Conservation (phyloP, 1,140 invertebrate genomes). For the Heterodera schachtii region DNA sequence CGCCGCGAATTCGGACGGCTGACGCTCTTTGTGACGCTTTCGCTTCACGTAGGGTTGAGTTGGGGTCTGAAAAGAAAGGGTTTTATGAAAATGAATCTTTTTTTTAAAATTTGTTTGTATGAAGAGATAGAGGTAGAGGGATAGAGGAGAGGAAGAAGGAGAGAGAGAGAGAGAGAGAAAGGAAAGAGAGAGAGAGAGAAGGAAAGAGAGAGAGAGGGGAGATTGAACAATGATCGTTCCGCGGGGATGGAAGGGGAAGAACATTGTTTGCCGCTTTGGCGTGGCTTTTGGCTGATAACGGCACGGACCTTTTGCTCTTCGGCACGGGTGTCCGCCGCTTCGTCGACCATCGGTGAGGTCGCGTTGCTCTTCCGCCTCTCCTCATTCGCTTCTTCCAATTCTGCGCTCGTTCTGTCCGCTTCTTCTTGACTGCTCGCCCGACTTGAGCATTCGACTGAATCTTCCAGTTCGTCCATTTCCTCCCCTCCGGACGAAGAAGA, state of each 20-base stretch:
- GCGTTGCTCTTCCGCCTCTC: background rate
- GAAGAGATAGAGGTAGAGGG: background rate
- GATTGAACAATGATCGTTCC: too few species aligned
- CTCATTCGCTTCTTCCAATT: background rate
- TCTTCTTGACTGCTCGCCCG: background rate
- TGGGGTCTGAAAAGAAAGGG: constrained; percentile 30
- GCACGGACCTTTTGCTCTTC: background rate
- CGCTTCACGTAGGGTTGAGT: constrained; percentile 43
- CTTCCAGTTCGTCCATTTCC: background rate
- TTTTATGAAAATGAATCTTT: too few species aligned
- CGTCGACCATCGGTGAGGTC: background rate
- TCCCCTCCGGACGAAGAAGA: background rate
- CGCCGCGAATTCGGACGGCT: background rate
- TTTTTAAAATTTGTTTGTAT: background rate
- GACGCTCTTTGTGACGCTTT: constrained; percentile 24
- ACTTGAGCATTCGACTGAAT: background rate
- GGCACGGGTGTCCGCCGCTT: background rate
- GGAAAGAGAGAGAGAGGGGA: constrained; percentile 1
- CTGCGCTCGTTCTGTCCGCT: too few species aligned
- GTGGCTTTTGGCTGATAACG: background rate
- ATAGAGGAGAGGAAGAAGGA: background rate
- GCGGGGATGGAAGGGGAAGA: background rate
- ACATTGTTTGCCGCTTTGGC: background rate
- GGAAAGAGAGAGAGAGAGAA: background rate
- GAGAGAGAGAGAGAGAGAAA: background rate